Evolutionary conservation across 30 jellyfish, hydroid and myxozoan genomes (phyloP), one percentile per base, ranked within the genome.

Genomic region (Haliclystus octoradiatus): DNA sequence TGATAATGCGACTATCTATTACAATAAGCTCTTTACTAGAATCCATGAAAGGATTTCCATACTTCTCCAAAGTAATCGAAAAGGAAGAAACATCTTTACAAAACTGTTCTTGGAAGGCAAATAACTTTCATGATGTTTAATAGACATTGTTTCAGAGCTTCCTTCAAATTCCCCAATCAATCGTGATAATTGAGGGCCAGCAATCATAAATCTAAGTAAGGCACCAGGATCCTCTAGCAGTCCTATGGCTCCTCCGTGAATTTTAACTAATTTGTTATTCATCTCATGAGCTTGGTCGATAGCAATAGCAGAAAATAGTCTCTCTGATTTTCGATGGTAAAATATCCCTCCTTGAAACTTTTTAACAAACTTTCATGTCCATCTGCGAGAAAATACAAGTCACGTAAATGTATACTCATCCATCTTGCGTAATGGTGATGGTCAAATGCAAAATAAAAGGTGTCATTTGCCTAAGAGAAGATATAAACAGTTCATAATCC

Each of bases 11-110:
- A 50, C 61, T 46, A 26, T 31, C 80, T 49, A 78, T 33, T 1
- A 79, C 65, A 66, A 70, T 46, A 33, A 78, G 66, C 69, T 78
- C 92, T 14, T 33, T 51, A 0, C 76, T 63, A 34, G 27, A 78
- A 57, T 78, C 85, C 26, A 68, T 62, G 67, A 76, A 76, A 52
- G 92, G 84, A 46, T 78, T 68, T 49, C 84, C 92, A 69, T 31
- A 73, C 27, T 78, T 85, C 19, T 34, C 62, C 13, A 78, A 15
- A 0, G 68, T 31, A 1, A 49, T 24, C 22, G 52, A 52, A 28
- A 76, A 66, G 31, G 77, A 26, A 51, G 28, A 33, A 30, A 68
- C 90, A 72, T 76, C 73, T 31, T 76, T 68, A 26, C 47, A 31
- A 50, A 66, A 76, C 61, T 33, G 2, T 68, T 28, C 33, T 53